Evolutionary conservation across 1,140 invertebrate species (phyloP).

Genomic region (Diachasmimorpha longicaudata): DNA sequence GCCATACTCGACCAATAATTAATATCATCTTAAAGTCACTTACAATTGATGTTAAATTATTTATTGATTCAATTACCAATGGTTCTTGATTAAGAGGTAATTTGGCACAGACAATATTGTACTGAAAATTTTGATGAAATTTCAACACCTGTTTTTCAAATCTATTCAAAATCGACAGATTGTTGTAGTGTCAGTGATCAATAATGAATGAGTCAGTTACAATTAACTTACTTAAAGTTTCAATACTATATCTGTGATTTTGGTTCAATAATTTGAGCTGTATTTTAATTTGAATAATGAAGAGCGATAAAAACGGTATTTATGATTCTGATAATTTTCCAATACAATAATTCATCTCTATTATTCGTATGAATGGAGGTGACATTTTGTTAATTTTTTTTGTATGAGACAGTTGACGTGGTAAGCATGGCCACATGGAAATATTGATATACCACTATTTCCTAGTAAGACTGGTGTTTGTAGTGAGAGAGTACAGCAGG

Average conservation of each 20-base stretch:
- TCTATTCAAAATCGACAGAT: conserved; percentile 7
- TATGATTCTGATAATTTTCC: neutral
- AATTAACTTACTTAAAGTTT: neutral
- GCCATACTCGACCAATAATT: neutral
- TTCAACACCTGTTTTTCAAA: neutral
- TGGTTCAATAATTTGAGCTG: neutral
- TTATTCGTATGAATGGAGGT: conserved; percentile 42
- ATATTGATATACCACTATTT: conserved; percentile 56
- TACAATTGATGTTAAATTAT: conserved; percentile 2
- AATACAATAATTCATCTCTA: neutral
- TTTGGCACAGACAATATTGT: conserved; percentile 2
- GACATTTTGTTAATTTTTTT: conserved; percentile 56
- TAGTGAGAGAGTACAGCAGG: conserved; percentile 55
- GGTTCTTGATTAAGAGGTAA: neutral
- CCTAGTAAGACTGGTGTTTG: conserved; percentile 56
- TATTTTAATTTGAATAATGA: neutral
- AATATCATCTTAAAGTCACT: neutral
- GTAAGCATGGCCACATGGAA: conserved; percentile 59
- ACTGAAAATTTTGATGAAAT: neutral
- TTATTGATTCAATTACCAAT: neutral
- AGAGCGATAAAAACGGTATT: neutral
- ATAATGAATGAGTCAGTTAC: neutral
- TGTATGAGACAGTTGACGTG: conserved; percentile 61
- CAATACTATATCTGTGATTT: neutral
- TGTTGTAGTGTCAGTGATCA: neutral